Evolutionary conservation across 2,113 vertebrate species (phyloP).

Genomic region (Spea bombifrons): DNA sequence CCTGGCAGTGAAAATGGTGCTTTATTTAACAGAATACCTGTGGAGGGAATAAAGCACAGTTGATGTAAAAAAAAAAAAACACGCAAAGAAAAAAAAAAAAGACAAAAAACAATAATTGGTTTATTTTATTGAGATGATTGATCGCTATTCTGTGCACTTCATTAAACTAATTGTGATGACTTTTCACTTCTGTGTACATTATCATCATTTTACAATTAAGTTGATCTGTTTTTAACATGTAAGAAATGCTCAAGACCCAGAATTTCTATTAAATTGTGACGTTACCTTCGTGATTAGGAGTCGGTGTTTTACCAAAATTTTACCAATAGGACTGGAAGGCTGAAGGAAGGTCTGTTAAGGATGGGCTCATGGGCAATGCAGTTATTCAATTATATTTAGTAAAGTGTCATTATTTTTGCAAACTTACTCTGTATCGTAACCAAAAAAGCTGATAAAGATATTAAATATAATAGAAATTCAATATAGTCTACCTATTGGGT

Average conservation of each 20-base stretch:
- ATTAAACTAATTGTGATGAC: constrained; percentile 82
- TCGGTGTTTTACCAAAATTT: constrained; percentile 6
- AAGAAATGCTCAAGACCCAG: background rate
- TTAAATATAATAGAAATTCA: too few relatives aligned
- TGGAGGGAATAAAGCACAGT: constrained; percentile 97
- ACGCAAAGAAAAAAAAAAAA: constrained; percentile 45
- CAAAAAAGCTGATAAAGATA: too few relatives aligned
- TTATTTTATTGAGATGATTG: constrained; percentile 91
- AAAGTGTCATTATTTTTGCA: too few relatives aligned
- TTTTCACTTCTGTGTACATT: constrained; percentile 72
- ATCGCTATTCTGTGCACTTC: constrained; percentile 80
- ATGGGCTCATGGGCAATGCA: too few relatives aligned
- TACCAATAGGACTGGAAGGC: background rate
- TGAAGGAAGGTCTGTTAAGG: too few relatives aligned
- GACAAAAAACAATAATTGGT: constrained; percentile 76
- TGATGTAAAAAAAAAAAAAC: constrained; percentile 85
- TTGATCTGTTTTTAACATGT: constrained; percentile 1
- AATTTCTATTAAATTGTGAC: background rate
- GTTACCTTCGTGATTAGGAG: background rate
- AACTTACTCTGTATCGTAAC: too few relatives aligned
- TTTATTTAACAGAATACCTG: constrained; percentile 97
- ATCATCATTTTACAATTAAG: constrained; percentile 52
- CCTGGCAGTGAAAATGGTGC: constrained; percentile 98
- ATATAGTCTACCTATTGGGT: too few relatives aligned
- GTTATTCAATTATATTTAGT: too few relatives aligned